These are phyloP conservation scores for Lepilemur ruficaudatus DNA, from an alignment of 2,797 vertebrate genomes.

Conservation along the genomic window DNA sequence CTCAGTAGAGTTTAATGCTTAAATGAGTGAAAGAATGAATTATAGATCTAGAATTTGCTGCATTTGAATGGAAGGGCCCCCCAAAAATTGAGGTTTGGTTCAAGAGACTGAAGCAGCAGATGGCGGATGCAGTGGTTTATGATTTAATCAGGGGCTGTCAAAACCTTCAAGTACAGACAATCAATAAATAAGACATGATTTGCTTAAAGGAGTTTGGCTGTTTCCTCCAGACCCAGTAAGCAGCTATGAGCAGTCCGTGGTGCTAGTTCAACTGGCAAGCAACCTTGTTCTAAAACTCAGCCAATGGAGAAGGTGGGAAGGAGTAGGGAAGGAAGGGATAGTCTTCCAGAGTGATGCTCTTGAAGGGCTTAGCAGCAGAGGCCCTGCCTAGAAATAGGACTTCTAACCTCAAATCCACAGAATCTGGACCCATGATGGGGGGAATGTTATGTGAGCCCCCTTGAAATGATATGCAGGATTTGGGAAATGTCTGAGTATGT, in stretches of 20 bases:
- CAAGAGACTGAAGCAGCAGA: constrained; percentile 47
- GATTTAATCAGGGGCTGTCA: constrained; percentile 62
- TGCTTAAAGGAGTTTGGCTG: constrained; percentile 47
- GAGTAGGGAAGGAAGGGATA: rapidly evolving
- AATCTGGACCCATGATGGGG: not conserved
- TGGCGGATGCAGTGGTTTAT: constrained; percentile 27
- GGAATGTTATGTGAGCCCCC: not conserved
- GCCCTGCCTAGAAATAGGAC: not conserved
- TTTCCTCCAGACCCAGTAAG: constrained; percentile 41
- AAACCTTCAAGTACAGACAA: constrained; percentile 62
- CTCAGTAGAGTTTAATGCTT: not conserved
- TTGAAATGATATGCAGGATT: not conserved
- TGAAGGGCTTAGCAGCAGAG: not conserved
- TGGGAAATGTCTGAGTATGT: not conserved
- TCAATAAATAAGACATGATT: constrained; percentile 57
- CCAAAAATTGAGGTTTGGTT: constrained; percentile 55
- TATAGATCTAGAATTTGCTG: not conserved
- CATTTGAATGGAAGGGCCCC: not conserved
- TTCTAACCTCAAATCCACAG: not conserved
- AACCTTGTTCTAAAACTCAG: not conserved
- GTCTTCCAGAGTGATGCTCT: not conserved
- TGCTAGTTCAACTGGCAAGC: not conserved
- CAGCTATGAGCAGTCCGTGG: not conserved
- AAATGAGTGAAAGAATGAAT: not conserved
- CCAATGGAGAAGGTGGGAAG: not conserved